phyloP scores from a whole-genome alignment of 1,140 invertebrate species.

The Portunus trituberculatus region DNA sequence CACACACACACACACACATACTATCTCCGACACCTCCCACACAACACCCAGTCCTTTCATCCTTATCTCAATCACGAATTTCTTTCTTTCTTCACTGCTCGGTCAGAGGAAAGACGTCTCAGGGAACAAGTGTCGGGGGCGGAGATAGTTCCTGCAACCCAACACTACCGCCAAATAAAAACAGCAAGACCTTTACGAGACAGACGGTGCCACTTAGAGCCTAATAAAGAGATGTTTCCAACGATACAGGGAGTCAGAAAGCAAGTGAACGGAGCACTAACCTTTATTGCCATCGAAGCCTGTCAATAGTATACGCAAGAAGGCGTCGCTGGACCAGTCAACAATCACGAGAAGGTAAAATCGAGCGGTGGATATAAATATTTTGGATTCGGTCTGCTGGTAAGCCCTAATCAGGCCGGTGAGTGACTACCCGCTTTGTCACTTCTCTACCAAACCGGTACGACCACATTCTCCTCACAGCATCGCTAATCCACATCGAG shows the following conservation, averaged over 20 bases:
- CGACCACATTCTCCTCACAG: not conserved
- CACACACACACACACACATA: not conserved
- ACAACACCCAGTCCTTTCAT: conserved; percentile 12
- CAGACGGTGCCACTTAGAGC: not conserved
- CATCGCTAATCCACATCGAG: not conserved
- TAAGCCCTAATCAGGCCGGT: not conserved
- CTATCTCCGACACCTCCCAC: not conserved
- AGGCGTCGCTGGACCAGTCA: not conserved
- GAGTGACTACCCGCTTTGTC: not conserved
- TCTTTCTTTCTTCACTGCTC: not conserved
- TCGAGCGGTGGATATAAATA: not conserved
- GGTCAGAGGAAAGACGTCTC: not conserved
- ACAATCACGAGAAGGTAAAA: conserved; percentile 6
- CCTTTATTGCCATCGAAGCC: not conserved
- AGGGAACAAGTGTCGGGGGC: not conserved
- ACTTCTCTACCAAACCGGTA: not conserved
- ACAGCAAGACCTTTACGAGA: no score
- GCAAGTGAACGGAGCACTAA: not conserved
- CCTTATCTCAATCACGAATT: conserved; percentile 22
- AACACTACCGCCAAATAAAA: not conserved
- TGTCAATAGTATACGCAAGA: not conserved
- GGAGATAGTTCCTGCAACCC: not conserved
- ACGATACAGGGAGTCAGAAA: not conserved
- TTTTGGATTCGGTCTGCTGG: conserved; percentile 8
- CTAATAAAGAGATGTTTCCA: not conserved